Evolutionary conservation across 2,797 vertebrate species (phyloP).

Genomic region (Bryconaethiops microstoma): DNA sequence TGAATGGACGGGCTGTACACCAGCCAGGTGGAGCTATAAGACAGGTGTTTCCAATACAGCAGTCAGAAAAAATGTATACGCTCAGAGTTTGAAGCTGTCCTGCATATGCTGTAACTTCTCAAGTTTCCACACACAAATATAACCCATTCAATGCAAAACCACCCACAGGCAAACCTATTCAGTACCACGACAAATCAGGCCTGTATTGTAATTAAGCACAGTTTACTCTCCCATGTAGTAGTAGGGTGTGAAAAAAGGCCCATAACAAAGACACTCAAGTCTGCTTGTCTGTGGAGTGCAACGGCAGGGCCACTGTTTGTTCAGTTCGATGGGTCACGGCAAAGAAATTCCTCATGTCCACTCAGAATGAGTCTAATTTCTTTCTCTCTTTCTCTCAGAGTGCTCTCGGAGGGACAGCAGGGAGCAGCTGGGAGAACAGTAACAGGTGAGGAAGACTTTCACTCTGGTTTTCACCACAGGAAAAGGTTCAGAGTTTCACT

Average conservation of each 20-base stretch:
- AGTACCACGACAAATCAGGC: not conserved
- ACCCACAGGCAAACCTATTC: not conserved
- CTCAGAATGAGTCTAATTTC: slow-evolving; percentile 64
- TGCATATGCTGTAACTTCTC: no score
- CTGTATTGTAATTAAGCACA: not conserved
- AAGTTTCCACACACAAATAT: not conserved
- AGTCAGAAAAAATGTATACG: not conserved
- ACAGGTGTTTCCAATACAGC: not conserved
- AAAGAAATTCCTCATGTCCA: slow-evolving; percentile 69
- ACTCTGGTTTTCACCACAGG: slow-evolving; percentile 18
- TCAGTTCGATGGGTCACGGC: slow-evolving; percentile 51
- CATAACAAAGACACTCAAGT: slow-evolving; percentile 23
- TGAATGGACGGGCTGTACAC: not conserved
- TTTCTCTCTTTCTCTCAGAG: slow-evolving; percentile 36
- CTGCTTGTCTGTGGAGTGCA: slow-evolving; percentile 11
- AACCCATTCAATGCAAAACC: not conserved
- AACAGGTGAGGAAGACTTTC: slow-evolving; percentile 61
- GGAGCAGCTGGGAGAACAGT: slow-evolving; percentile 54
- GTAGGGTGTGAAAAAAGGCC: slow-evolving; percentile 36
- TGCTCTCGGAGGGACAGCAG: slow-evolving; percentile 23
- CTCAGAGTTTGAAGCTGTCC: not conserved
- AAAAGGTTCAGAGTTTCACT: not conserved
- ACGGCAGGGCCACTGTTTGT: slow-evolving; percentile 52
- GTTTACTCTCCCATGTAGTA: slow-evolving; percentile 1
- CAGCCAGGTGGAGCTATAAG: not conserved